These are phyloP conservation scores for Solenopsis invicta DNA, from an alignment of 1,140 invertebrate species.

Conservation along the genomic window DNA sequence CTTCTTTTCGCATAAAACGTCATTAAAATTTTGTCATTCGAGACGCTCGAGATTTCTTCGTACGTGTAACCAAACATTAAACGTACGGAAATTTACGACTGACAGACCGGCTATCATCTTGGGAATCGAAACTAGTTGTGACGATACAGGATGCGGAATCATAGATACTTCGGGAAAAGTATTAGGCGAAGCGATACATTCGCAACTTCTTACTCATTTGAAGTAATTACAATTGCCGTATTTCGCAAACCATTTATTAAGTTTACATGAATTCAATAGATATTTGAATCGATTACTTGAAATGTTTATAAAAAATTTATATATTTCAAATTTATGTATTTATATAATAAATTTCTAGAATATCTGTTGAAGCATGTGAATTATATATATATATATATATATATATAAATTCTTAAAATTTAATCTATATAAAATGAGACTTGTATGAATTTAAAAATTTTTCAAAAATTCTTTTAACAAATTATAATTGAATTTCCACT, in stretches of 20 bases:
- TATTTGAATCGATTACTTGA: neutral
- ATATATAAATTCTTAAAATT: neutral
- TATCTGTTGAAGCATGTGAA: neutral
- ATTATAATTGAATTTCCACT: constrained; percentile 70
- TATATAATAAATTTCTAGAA: neutral
- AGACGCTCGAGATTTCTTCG: neutral
- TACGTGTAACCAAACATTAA: neutral
- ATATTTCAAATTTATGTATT: neutral
- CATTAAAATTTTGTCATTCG: neutral
- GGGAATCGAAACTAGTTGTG: constrained; percentile 99
- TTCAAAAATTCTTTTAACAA: constrained; percentile 19
- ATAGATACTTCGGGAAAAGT: constrained; percentile 91
- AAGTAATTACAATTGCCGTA: constrained; percentile 86
- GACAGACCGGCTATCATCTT: constrained; percentile 87
- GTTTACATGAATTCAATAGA: neutral
- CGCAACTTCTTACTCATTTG: constrained; percentile 92
- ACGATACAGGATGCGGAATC: constrained; percentile 98
- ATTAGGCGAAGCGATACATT: constrained; percentile 92
- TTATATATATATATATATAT: too few relatives aligned
- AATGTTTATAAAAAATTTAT: neutral
- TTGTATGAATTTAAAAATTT: neutral
- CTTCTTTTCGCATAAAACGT: neutral
- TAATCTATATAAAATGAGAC: neutral
- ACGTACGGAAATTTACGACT: constrained; percentile 4
- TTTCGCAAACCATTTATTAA: neutral